These are phyloP conservation scores for Pelusios castaneus DNA, from an alignment of 2,113 vertebrate genomes.

Conservation along the genomic window DNA sequence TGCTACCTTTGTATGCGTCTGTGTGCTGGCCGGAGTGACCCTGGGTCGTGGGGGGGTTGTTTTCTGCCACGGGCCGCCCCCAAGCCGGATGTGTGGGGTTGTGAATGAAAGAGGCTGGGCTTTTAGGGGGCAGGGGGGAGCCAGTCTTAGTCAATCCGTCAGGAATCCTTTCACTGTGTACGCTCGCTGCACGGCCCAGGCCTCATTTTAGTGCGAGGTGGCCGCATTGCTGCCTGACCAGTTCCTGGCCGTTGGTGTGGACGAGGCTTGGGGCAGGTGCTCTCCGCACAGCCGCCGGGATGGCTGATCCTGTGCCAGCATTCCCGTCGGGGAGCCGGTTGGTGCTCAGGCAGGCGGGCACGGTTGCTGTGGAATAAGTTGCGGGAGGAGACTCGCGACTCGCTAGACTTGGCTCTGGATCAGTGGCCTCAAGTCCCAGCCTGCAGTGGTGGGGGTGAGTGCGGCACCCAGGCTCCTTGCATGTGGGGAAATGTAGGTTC, in stretches of 20 bases:
- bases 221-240: neutral
- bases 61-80: neutral
- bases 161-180: fast-evolving
- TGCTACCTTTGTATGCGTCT: neutral
- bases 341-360: neutral
- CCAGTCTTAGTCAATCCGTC: neutral
- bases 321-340: too few relatives aligned
- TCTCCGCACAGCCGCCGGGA: too few relatives aligned
- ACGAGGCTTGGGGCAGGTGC: too few relatives aligned
- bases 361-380: neutral
- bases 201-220: neutral
- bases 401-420: neutral
- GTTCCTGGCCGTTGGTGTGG: neutral
- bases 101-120: neutral
- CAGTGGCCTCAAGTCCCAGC: neutral
- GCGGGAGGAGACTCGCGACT: neutral
- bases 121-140: neutral
- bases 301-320: too few relatives aligned
- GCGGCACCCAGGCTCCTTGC: neutral
- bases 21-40: neutral
- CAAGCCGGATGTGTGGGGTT: neutral
- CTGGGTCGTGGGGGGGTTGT: neutral
- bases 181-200: fast-evolving
- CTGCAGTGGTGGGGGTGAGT: neutral
- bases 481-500: too few relatives aligned